Percentiles rank a stretch among this genome's conserved stretches.
Conservation (phyloP, 2,113 vertebrate genomes). For the Strix uralensis region DNA sequence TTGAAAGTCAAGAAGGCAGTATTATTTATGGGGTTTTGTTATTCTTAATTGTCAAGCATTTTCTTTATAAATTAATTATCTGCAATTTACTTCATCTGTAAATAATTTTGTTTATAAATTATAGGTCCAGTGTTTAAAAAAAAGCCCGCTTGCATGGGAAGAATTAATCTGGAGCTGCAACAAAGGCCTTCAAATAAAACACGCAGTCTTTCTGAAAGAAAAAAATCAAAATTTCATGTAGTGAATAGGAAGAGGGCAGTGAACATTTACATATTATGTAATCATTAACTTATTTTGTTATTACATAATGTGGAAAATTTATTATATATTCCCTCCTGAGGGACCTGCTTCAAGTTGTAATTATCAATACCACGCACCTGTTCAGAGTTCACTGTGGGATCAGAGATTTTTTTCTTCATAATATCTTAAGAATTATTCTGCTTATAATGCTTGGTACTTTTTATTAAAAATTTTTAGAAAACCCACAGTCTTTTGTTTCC, state of each 20-base stretch:
- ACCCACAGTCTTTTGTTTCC: background rate
- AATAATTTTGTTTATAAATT: background rate
- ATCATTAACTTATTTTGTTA: background rate
- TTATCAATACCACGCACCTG: background rate
- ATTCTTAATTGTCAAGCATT: background rate
- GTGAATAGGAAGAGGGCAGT: background rate
- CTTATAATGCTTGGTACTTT: background rate
- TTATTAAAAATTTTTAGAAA: background rate
- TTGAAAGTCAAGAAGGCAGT: background rate
- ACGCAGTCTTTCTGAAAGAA: rapidly evolving
- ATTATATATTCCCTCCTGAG: background rate
- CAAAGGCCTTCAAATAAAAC: background rate
- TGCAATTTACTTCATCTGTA: background rate
- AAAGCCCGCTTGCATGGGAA: background rate
- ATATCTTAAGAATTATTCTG: background rate
- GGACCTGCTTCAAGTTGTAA: background rate
- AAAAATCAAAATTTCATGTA: background rate
- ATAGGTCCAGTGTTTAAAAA: background rate
- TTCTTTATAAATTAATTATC: background rate
- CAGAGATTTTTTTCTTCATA: background rate
- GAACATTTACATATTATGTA: background rate
- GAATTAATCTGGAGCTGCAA: background rate
- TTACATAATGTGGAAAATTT: background rate
- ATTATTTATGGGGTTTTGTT: background rate
- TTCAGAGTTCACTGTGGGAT: background rate